Evolutionary conservation across 2,888 invertebrate genomes (phyloP), one percentile per base, ranked within the genome.

Genomic region (Oxycera nigricornis): DNA sequence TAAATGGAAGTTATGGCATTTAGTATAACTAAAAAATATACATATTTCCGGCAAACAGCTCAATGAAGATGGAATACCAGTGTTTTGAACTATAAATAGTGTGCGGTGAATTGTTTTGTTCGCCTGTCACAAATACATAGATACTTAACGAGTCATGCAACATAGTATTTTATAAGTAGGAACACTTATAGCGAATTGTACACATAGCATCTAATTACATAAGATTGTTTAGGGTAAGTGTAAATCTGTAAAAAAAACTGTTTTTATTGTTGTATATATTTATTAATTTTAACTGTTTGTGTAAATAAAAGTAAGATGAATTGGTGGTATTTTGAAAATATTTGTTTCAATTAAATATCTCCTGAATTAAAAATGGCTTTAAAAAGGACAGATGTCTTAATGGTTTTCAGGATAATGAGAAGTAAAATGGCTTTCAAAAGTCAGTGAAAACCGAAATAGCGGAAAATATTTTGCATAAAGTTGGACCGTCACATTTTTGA

Each of bases 251-350:
- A 65, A 39, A 59, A 65, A 65, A 3, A 39, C n/a, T 17, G 39
- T 65, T 65, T 65, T 6, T 41, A 41, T 39, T 65, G 41, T 65
- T 65, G 65, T 65, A 39, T 22, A 65, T 65, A 65, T 65, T 65
- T 65, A 65, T 65, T 65, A 65, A 22, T n/a, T 65, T 65, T 22
- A n/a, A 41, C 6, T 65, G 30, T 35, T 35, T 65, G 28, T 62
- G 17, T 35, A 31, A 62, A 62, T 62, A 62, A 17, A 59, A 11
- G 17, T 62, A 62, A 50, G 35, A 28, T 65, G 30, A 65, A 7
- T 41, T 39, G 65, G 65, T 22, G 65, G 65, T 41, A 41, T 65
- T 55, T 7, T 55, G 20, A 22, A 55, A 55, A 55, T 14, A 39
- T 14, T 39, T 39, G 7, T 7, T 39, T 1, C 39, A 39, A 39